Conservation (phyloP, 2,113 vertebrate genomes). For the Bubalus kerabau region DNA sequence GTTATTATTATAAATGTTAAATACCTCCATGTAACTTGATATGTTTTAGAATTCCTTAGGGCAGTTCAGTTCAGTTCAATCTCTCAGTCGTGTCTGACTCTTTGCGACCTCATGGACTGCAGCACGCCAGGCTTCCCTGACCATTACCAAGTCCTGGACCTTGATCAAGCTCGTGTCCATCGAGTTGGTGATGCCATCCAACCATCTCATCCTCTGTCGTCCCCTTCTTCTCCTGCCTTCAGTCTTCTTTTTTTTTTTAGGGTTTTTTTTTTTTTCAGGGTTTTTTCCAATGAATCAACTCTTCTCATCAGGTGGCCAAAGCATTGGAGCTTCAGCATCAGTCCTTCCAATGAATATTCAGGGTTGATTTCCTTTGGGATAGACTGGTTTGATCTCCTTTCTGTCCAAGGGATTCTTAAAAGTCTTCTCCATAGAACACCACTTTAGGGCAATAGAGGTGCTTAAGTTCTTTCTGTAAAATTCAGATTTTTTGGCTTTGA, state of each 20-base stretch:
- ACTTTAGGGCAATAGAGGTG: neutral
- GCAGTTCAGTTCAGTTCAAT: neutral
- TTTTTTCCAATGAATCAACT: neutral
- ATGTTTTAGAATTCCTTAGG: neutral
- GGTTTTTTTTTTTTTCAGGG: too few relatives aligned
- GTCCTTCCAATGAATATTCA: neutral
- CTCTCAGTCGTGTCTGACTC: neutral
- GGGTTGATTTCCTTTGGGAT: neutral
- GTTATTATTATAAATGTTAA: neutral
- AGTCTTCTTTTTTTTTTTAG: too few relatives aligned
- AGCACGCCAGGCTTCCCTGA: neutral
- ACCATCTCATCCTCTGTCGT: neutral
- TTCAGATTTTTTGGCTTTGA: neutral
- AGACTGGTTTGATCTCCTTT: neutral
- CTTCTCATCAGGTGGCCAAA: neutral
- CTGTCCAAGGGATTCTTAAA: neutral
- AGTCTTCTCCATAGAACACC: neutral
- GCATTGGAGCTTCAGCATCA: neutral
- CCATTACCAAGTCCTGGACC: neutral
- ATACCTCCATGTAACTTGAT: neutral
- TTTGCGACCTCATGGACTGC: neutral
- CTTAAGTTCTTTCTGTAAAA: neutral
- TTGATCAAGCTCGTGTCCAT: neutral
- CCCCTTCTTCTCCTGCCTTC: neutral
- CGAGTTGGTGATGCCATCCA: neutral